phyloP scores from a whole-genome alignment of 2,113 vertebrate species.

The Myanophis thanlyinensis region DNA sequence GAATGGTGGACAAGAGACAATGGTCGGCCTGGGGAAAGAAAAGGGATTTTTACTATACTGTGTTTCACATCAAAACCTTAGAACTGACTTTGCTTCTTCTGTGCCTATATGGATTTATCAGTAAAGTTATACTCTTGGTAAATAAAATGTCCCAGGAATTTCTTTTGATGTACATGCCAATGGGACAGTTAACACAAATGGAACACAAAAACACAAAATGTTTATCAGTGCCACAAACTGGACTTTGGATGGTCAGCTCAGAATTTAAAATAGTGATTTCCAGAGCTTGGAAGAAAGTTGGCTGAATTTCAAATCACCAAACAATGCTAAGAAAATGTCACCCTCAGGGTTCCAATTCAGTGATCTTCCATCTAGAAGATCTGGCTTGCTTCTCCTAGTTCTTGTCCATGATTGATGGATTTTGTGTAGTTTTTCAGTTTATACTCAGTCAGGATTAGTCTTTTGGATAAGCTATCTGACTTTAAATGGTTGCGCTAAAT shows the following conservation, averaged over 20 bases:
- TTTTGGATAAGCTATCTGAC: background rate
- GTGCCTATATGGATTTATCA: background rate
- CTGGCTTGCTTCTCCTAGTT: background rate
- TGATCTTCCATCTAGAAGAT: background rate
- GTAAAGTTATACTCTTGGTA: background rate
- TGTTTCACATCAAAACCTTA: background rate
- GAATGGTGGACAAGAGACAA: background rate
- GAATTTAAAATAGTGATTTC: background rate
- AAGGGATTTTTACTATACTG: background rate
- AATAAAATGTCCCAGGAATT: background rate
- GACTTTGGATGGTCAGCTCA: background rate
- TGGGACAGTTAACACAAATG: background rate
- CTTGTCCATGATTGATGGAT: background rate
- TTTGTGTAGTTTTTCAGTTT: background rate
- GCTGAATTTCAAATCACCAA: background rate
- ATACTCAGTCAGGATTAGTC: background rate
- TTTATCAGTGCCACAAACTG: background rate
- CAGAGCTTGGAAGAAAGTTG: background rate
- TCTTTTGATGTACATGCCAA: background rate
- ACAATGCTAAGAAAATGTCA: background rate
- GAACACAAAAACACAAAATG: background rate
- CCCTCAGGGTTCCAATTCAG: background rate
- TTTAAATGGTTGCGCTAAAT: background rate
- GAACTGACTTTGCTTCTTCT: background rate
- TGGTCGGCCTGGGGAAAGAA: background rate